Percentiles rank a stretch among this genome's conserved stretches.
Conservation (phyloP, 1,140 invertebrate species). For the Ganaspis sp. region DNA sequence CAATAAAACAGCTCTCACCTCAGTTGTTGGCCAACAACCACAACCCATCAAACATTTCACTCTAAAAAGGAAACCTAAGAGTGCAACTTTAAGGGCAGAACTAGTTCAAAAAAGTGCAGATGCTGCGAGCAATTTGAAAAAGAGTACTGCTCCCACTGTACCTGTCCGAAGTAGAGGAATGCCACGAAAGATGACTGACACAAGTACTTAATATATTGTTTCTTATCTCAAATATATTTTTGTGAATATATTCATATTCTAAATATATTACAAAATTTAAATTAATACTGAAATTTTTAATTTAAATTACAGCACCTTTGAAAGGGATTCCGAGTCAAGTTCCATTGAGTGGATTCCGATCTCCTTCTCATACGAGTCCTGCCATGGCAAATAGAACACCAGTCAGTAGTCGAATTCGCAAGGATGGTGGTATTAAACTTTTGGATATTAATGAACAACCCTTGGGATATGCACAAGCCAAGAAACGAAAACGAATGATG, state of each 20-base stretch:
- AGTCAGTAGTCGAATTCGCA: slow-evolving; percentile 78
- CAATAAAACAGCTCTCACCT: slow-evolving; percentile 93
- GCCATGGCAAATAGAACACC: slow-evolving; percentile 75
- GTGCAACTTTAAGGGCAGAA: slow-evolving; percentile 91
- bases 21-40: slow-evolving; percentile 84
- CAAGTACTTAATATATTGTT: slow-evolving; percentile 79
- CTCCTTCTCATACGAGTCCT: slow-evolving; percentile 78
- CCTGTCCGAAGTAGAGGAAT: slow-evolving; percentile 94
- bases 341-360: slow-evolving; percentile 81
- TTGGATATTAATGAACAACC: slow-evolving; percentile 96
- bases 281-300: not conserved
- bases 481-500: slow-evolving; percentile 78
- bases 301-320: slow-evolving; percentile 83
- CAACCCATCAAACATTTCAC: slow-evolving; percentile 92
- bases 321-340: slow-evolving; percentile 92
- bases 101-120: slow-evolving; percentile 94
- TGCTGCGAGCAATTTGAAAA: slow-evolving; percentile 92
- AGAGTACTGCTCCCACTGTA: slow-evolving; percentile 90
- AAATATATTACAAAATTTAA: too few species aligned
- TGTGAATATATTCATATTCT: too few species aligned
- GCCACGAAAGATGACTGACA: slow-evolving; percentile 97
- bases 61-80: slow-evolving; percentile 96
- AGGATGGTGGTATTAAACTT: slow-evolving; percentile 94
- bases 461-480: slow-evolving; percentile 80
- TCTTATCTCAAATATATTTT: too few species aligned